Evolutionary conservation across 2,113 vertebrate species (phyloP), one percentile per base, ranked within the genome.

Genomic region (Barbus barbus): DNA sequence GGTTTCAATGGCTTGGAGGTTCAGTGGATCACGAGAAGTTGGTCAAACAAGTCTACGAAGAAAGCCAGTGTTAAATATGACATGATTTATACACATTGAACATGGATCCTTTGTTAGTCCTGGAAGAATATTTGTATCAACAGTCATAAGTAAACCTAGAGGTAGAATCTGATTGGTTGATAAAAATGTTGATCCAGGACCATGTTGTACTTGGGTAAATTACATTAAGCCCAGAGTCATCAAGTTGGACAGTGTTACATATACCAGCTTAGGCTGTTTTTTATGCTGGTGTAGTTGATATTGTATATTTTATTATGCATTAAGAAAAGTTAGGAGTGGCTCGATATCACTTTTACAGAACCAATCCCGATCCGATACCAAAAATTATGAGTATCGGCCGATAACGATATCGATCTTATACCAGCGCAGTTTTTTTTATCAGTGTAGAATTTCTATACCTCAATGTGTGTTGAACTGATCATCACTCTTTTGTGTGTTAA

Each of bases 41-140:
- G 58, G 9, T 46, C 60, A 65, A 41, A 78, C 4, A 89, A 44
- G 82, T 67, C 83, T 81, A 77, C 88, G 18, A n/a, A 77, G 51
- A 77, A 77, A 77, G 18, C 31, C 11, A 13, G 28, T 11, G 22
- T 72, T 38, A 44, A 44, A n/a, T 24, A 13, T 12, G 36, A 41
- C 36, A 41, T 71, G 0, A 38, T 51, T 28, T 51, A 48, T 53
- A 48, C 18, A 14, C 33, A 28, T n/a, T 22, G 8, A 31, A n/a
- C 31, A 58, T 24, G 12, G 9, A 16, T 76, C 1, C 4, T 31
- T 51, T 56, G 46, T 53, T 33, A 0, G 44, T 31, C 24, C 44
- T 28, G 44, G 18, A 31, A 48, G 13, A 26, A 48, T 9, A 74
- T 72, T 72, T 72, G 11, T 24, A 72, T 16, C 26, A 65, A 38